Percentiles rank a stretch among this genome's conserved stretches.
Conservation (phyloP, 2,888 invertebrate genomes). For the Drosophila stalkeri region DNA sequence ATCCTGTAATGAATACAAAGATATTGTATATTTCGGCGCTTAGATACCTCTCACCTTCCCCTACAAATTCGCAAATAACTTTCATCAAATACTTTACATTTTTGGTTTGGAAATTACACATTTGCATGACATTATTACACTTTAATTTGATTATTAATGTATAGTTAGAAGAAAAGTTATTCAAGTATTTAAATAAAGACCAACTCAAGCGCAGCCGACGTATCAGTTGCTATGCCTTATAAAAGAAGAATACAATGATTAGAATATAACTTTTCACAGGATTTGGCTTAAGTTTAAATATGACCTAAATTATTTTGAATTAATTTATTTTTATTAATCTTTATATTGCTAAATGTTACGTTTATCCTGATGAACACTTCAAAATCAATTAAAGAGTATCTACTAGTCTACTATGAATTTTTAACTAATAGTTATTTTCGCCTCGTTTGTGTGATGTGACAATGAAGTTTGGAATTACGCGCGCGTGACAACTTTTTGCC, state of each 20-base stretch:
- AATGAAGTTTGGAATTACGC: conserved; percentile 59
- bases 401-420: background rate
- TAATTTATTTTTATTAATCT: no score
- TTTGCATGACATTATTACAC: background rate
- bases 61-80: background rate
- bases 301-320: no score
- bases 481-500: conserved; percentile 68
- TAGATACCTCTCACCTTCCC: background rate
- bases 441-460: conserved; percentile 36
- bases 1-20: background rate
- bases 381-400: conserved; percentile 10
- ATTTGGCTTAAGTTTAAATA: no score
- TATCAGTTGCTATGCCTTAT: no score
- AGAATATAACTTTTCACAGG: no score
- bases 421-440: conserved; percentile 1
- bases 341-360: no score
- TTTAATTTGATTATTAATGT: background rate
- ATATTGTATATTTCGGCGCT: background rate
- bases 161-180: background rate
- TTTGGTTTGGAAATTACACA: background rate
- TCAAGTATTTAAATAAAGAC: no score
- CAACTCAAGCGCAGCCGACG: no score
- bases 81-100: background rate
- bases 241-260: no score
- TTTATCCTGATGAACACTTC: background rate